Percentiles rank a stretch among this genome's conserved stretches.
Evolutionary conservation across 2,888 invertebrate genomes (phyloP).

Genomic region (Octodonta nipae): DNA sequence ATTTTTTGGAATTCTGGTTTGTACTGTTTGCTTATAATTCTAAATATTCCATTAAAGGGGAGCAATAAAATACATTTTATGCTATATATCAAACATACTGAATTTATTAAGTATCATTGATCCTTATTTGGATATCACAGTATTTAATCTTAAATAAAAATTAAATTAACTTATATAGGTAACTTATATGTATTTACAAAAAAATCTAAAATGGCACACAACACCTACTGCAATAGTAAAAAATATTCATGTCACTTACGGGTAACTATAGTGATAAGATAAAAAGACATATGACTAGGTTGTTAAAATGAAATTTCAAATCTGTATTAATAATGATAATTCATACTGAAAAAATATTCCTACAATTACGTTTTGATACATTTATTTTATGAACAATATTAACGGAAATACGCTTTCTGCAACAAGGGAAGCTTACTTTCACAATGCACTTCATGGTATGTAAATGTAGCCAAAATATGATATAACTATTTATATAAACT

Average conservation of each 20-base stretch:
- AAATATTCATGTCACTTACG: slow-evolving; percentile 16
- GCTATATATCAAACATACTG: too few species aligned
- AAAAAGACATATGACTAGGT: neutral
- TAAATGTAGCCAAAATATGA: too few species aligned
- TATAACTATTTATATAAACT: too few species aligned
- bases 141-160: slow-evolving; percentile 28
- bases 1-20: too few species aligned
- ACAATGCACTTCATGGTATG: too few species aligned
- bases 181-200: slow-evolving; percentile 17
- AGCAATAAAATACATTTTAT: too few species aligned
- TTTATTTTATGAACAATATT: too few species aligned
- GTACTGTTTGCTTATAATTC: too few species aligned
- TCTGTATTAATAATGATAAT: neutral
- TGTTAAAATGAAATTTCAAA: neutral
- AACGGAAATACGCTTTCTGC: too few species aligned
- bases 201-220: slow-evolving; percentile 15
- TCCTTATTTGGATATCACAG: slow-evolving; percentile 30
- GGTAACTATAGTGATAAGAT: slow-evolving; percentile 1
- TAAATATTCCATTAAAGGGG: too few species aligned
- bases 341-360: neutral
- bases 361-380: too few species aligned
- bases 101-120: slow-evolving; percentile 24
- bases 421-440: too few species aligned
- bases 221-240: slow-evolving; percentile 9
- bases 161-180: slow-evolving; percentile 11